phyloP scores from a whole-genome alignment of 2,888 invertebrate species.

The Diaphora mendica region DNA sequence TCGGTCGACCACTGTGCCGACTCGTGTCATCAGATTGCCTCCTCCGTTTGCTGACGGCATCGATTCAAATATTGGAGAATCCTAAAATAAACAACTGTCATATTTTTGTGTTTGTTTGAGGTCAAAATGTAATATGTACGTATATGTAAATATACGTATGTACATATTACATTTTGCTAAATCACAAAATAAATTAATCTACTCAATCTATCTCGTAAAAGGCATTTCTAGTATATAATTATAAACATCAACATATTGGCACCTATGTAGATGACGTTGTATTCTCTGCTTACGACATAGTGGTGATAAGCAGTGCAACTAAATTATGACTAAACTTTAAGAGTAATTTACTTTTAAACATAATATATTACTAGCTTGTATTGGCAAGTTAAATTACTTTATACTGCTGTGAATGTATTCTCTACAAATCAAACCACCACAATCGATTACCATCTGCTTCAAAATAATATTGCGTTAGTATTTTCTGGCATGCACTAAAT shows the following conservation, averaged over 20 bases:
- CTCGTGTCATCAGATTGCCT: conserved; percentile 62
- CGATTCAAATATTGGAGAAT: conserved; percentile 80
- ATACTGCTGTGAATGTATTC: conserved; percentile 37
- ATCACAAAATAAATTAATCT: conserved; percentile 22
- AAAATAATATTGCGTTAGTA: conserved; percentile 29
- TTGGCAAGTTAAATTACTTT: conserved; percentile 29
- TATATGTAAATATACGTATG: not conserved
- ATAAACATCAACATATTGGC: not conserved
- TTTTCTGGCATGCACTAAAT: conserved; percentile 47
- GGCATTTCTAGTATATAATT: conserved; percentile 27
- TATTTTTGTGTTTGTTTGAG: conserved; percentile 8
- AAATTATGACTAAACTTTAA: conserved; percentile 17
- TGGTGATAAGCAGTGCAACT: conserved; percentile 48
- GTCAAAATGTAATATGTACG: not conserved
- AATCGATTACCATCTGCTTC: conserved; percentile 45
- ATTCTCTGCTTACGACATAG: conserved; percentile 28
- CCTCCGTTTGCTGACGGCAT: conserved; percentile 69
- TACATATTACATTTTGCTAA: conserved; percentile 6
- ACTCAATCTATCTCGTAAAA: conserved; percentile 30
- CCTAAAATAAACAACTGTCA: conserved; percentile 60
- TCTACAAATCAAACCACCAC: conserved; percentile 53
- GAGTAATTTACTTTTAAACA: conserved; percentile 17
- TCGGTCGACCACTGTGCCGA: conserved; percentile 79
- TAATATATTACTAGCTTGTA: conserved; percentile 22
- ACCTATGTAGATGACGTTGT: not conserved